Percentiles rank a stretch among this genome's conserved stretches.
These are phyloP conservation scores for Ischnura elegans DNA, from an alignment of 2,888 invertebrate genomes.

Conservation along the genomic window DNA sequence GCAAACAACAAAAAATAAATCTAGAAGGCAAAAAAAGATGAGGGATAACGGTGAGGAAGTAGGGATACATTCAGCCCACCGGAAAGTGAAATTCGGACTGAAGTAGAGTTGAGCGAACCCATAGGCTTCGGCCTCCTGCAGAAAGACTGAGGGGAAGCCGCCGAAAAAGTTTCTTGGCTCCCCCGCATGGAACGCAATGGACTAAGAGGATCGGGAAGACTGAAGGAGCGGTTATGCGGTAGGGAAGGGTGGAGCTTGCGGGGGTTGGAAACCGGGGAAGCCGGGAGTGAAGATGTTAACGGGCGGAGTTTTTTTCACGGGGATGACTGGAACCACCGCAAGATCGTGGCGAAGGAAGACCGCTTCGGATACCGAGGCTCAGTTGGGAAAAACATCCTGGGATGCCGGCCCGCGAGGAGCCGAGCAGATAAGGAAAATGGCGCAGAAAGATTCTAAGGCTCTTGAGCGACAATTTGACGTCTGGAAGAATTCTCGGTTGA, in stretches of 20 bases:
- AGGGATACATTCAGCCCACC: not conserved
- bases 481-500: too few relatives aligned
- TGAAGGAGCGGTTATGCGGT: not conserved
- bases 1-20: not conserved
- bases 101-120: too few relatives aligned
- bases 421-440: too few relatives aligned
- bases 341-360: too few relatives aligned
- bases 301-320: too few relatives aligned
- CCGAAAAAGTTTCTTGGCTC: not conserved
- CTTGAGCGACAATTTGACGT: too few relatives aligned
- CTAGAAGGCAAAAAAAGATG: not conserved
- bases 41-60: not conserved
- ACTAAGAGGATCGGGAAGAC: not conserved
- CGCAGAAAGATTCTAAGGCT: too few relatives aligned
- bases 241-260: not conserved
- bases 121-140: too few relatives aligned
- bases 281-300: not conserved
- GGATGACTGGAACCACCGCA: too few relatives aligned
- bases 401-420: too few relatives aligned
- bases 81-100: not conserved
- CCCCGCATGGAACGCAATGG: not conserved
- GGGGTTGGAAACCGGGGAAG: not conserved
- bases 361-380: too few relatives aligned
- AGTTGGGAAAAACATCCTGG: too few relatives aligned
- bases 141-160: not conserved